A percentile compares a stretch with the other conserved stretches of the same genome.
Evolutionary conservation across 2,888 invertebrate genomes (phyloP).

Genomic region (Steinernema hermaphroditum): DNA sequence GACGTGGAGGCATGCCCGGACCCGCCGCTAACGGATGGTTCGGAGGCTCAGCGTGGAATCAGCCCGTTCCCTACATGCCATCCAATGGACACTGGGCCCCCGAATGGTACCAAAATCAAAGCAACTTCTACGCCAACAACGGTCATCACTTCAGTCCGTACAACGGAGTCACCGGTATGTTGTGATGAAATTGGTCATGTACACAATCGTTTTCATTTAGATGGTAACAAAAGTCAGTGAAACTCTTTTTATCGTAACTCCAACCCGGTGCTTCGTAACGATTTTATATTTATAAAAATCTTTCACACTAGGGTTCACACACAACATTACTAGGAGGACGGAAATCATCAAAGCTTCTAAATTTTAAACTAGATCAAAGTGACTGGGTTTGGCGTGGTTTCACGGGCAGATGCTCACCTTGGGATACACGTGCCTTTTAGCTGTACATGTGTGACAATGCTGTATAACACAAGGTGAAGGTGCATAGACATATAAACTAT

Average conservation of each 20-base stretch:
- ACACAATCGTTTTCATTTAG: neutral
- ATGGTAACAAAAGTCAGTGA: neutral
- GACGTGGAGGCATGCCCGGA: constrained; percentile 8
- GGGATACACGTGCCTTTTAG: too few relatives aligned
- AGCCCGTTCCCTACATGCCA: constrained; percentile 54
- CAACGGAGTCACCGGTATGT: constrained; percentile 31
- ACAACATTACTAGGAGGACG: neutral
- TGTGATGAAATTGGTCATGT: neutral
- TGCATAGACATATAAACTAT: too few relatives aligned
- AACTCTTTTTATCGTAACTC: neutral
- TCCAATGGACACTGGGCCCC: constrained; percentile 13
- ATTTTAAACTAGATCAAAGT: too few relatives aligned
- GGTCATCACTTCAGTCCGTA: constrained; percentile 24
- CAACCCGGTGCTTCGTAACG: neutral
- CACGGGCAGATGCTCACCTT: too few relatives aligned
- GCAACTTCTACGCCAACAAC: constrained; percentile 25
- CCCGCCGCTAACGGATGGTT: constrained; percentile 2
- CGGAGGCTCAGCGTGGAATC: constrained; percentile 41
- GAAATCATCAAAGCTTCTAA: too few relatives aligned
- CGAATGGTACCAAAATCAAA: constrained; percentile 30
- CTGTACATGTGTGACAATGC: too few relatives aligned
- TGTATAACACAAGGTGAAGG: too few relatives aligned
- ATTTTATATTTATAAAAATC: neutral
- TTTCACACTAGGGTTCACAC: neutral
- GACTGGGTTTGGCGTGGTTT: too few relatives aligned